A percentile compares a stretch with the other conserved stretches of the same genome.
Evolutionary conservation across 2,797 vertebrate genomes (phyloP).

Genomic region (Thaleichthys pacificus): DNA sequence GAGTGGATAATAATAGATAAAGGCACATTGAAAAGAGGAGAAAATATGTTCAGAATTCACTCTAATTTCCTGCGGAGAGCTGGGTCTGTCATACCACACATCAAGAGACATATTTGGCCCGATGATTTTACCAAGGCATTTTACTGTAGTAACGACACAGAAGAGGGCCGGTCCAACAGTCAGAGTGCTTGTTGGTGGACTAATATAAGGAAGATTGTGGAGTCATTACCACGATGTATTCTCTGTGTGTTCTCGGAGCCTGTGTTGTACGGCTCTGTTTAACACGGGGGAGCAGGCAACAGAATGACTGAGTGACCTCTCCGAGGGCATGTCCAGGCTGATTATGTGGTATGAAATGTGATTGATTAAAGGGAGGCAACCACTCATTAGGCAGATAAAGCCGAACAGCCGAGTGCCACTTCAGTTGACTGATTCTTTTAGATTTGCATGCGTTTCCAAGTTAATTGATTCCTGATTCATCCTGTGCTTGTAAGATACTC

Average conservation of each 20-base stretch:
- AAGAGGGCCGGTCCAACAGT: neutral
- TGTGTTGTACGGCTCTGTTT: slow-evolving; percentile 6
- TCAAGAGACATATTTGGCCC: neutral
- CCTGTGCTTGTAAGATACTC: slow-evolving; percentile 36
- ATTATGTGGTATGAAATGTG: slow-evolving; percentile 77
- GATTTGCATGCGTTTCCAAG: slow-evolving; percentile 49
- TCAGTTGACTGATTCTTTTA: slow-evolving; percentile 50
- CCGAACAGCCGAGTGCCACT: slow-evolving; percentile 39
- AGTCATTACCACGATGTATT: neutral
- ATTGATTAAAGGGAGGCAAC: slow-evolving; percentile 73
- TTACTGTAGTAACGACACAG: neutral
- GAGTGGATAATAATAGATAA: neutral
- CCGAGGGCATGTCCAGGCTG: slow-evolving; percentile 62
- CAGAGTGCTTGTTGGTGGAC: slow-evolving; percentile 11
- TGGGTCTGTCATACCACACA: neutral
- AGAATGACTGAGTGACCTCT: slow-evolving; percentile 59
- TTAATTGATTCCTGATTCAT: slow-evolving; percentile 60
- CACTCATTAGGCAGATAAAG: slow-evolving; percentile 60
- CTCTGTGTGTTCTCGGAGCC: neutral
- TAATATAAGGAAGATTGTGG: neutral
- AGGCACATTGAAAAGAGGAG: neutral
- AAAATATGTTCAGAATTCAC: neutral
- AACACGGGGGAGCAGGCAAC: slow-evolving; percentile 34
- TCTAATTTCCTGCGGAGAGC: neutral
- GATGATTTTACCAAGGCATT: neutral